Base-by-base conservation (phyloP, 2,113 vertebrate species). In the Ceratotherium simum region DNA sequence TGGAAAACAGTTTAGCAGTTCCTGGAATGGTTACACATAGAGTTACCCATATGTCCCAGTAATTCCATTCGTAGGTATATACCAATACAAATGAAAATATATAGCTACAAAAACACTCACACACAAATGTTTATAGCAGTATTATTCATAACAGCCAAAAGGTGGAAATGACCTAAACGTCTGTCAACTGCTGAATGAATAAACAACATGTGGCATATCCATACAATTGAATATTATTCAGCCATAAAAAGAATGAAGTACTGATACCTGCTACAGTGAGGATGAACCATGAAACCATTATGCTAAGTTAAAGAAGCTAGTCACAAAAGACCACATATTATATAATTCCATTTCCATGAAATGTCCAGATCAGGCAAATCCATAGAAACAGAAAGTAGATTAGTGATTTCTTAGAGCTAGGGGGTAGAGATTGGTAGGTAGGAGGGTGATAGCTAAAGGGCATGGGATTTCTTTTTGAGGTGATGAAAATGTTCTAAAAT, bases 101-200 rank as follows among this genome's bases (percentile, higher is more conserved):
- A 25, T 67, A 31, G 42, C 62, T 79, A 86, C 13, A 78, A n/a
- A 93, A 73, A 85, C 51, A 39, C 7, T 70, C 18, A 17, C 54
- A 16, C 1, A 48, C 16, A 87, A 60, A 62, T 25, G 33, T 51
- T 73, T 29, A 69, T 31, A 84, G 60, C 29, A n/a, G 1, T 14
- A 33, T 76, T 72, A 65, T 84, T 93, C 62, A 20, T 96, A 73
- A 70, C 13, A 93, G 33, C 31, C 46, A 90, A 90, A 79, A 85
- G 46, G n/a, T 80, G 3, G 48, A 67, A 83, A 46, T 36, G 65
- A 90, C 25, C 13, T 36, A 48, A 64, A 65, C 33, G 25, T 75
- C 65, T 48, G 13, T 42, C 33, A 21, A 1, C 33, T 86, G 21
- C 29, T 13, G 23, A 64, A 27, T 56, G 29, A 69, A 36, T 90